phyloP scores from a whole-genome alignment of 1,140 invertebrate species.

The Tetramorium simillimum region DNA sequence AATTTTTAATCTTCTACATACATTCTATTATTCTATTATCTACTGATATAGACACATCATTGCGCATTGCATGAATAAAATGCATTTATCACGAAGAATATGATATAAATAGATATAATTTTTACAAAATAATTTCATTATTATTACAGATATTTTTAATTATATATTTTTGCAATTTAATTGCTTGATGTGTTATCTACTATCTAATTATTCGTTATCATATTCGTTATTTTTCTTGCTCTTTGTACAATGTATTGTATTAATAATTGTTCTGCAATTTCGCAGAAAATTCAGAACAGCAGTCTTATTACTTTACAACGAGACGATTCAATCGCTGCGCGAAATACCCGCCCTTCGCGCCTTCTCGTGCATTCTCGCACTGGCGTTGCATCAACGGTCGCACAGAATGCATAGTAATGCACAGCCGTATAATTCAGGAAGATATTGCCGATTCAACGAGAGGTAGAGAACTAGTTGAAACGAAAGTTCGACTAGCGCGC shows the following conservation, averaged over 20 bases:
- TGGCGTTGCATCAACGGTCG: slow-evolving; percentile 41
- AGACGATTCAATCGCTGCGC: slow-evolving; percentile 39
- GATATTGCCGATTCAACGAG: slow-evolving; percentile 67
- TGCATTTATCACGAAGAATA: neutral
- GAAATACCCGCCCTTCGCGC: slow-evolving; percentile 23
- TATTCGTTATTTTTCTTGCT: neutral
- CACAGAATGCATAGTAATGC: slow-evolving; percentile 40
- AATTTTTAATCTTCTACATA: neutral
- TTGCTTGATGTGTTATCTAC: neutral
- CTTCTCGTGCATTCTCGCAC: slow-evolving; percentile 40
- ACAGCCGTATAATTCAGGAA: slow-evolving; percentile 56
- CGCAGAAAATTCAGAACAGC: slow-evolving; percentile 10
- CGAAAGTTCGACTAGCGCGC: slow-evolving; percentile 63
- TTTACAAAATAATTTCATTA: neutral
- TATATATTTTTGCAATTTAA: neutral
- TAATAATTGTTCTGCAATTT: neutral
- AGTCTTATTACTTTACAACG: slow-evolving; percentile 30
- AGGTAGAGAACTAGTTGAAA: slow-evolving; percentile 57
- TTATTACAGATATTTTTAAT: neutral
- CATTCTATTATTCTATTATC: neutral
- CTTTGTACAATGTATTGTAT: neutral
- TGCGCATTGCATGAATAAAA: neutral
- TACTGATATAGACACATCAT: neutral
- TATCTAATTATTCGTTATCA: neutral
- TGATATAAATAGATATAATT: neutral